Conservation (phyloP, 2,888 invertebrate species). For the Chrysina gloriosa region DNA sequence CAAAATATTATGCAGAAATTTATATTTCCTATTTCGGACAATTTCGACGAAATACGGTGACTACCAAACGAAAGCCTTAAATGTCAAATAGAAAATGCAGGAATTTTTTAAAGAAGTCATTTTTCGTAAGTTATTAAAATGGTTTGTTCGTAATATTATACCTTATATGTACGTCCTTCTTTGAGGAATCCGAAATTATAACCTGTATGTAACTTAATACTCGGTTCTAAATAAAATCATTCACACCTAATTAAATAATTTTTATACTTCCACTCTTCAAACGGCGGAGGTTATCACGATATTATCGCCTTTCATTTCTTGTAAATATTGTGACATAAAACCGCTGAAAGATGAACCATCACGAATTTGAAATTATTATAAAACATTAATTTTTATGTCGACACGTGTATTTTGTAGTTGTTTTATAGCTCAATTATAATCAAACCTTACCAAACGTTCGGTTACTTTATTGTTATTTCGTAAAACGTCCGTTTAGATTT, state of each 20-base stretch:
- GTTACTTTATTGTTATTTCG: slow-evolving; percentile 37
- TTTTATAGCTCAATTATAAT: slow-evolving; percentile 37
- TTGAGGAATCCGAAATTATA: not conserved
- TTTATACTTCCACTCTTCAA: slow-evolving; percentile 10
- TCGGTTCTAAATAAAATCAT: slow-evolving; percentile 23
- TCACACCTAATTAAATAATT: slow-evolving; percentile 38
- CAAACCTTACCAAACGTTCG: slow-evolving; percentile 25
- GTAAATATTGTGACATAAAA: slow-evolving; percentile 33
- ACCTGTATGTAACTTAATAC: slow-evolving; percentile 22
- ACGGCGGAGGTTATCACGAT: not conserved
- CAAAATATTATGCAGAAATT: no score
- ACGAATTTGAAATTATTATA: slow-evolving; percentile 33
- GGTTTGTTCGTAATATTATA: not conserved
- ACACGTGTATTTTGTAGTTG: slow-evolving; percentile 31
- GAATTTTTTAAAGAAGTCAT: not conserved
- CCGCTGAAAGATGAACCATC: slow-evolving; percentile 7
- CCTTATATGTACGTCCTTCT: not conserved
- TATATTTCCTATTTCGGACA: no score
- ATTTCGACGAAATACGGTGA: no score
- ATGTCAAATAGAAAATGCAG: not conserved
- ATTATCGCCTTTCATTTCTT: slow-evolving; percentile 31
- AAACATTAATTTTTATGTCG: slow-evolving; percentile 38
- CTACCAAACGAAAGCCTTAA: not conserved
- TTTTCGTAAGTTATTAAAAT: not conserved
- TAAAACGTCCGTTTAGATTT: not conserved